Base-by-base conservation (phyloP, 2,113 vertebrate species). In the Corydoras sp. region DNA sequence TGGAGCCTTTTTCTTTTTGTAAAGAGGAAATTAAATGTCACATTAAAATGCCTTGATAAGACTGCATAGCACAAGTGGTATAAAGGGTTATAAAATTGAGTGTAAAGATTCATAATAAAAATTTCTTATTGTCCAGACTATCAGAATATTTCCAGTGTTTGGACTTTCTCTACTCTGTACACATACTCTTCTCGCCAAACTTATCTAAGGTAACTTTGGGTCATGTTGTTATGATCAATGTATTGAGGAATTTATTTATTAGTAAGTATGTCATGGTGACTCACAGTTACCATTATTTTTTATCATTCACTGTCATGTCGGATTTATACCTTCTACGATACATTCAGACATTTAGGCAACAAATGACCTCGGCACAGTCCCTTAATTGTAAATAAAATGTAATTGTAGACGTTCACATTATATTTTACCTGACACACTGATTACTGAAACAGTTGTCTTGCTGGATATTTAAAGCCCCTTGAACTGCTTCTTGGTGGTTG, bases 21-120 rank as follows among this genome's bases (percentile, higher is more conserved):
- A 78, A 80, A 77, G 30, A 68, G 76, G 72, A 71, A 76, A 81
- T 82, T 80, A 84, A 82, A 86, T 81, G 79, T 83, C 72, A 85
- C 81, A 35, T 53, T 10, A 54, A 58, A 65, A 63, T 13, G 72
- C 69, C 81, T 77, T 72, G 81, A 83, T 84, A 79, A 80, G 80
- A 81, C 70, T 81, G 81, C 78, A 80, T 58, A 14, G 59, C 56
- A 29, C 35, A n/a, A 14, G 53, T 53, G 49, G 15, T 18, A 56
- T 32, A 31, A 8, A 43, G 35, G 53, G 35, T 55, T 29, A 30
- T 59, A 61, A 58, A 76, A 69, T 69, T 65, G 31, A 10, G 55
- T 64, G 56, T 62, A 53, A 68, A 69, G 66, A 62, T 76, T 53
- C 62, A 60, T 76, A 76, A 82, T 86, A 71, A 85, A 86, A 43